phyloP scores from a whole-genome alignment of 2,888 invertebrate species.

The Megamerina dolium region DNA sequence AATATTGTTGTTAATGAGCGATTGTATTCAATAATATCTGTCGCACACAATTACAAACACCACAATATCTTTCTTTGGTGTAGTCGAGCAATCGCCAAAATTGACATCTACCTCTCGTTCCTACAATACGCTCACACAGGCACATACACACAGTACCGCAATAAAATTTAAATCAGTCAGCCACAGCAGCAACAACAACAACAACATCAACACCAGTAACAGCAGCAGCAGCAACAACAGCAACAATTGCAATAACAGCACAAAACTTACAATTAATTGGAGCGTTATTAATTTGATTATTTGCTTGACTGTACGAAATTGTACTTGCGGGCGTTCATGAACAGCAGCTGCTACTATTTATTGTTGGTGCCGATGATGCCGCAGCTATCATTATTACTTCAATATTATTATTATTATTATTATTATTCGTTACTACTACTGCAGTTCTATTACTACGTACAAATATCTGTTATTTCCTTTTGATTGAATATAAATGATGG shows the following conservation, averaged over 20 bases:
- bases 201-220: constrained; percentile 5
- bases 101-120: constrained; percentile 8
- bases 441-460: too few species aligned
- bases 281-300: constrained; percentile 28
- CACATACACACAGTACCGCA: not conserved
- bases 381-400: too few species aligned
- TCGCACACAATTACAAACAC: too few species aligned
- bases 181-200: not conserved
- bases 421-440: too few species aligned
- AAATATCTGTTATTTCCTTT: too few species aligned
- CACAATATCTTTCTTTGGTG: not conserved
- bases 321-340: not conserved
- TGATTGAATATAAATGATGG: too few species aligned
- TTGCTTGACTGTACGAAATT: constrained; percentile 21
- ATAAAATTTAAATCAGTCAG: not conserved
- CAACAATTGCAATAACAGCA: not conserved
- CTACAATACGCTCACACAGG: not conserved
- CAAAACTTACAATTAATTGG: constrained; percentile 22
- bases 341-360: too few species aligned
- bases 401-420: too few species aligned
- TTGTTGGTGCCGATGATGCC: too few species aligned
- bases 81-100: constrained; percentile 18
- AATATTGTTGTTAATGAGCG: constrained; percentile 22
- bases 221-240: constrained; percentile 5
- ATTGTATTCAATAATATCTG: constrained; percentile 18